Evolutionary conservation across 2,113 vertebrate species (phyloP), one percentile per base, ranked within the genome.

Genomic region (Chascanopsetta lugubris): DNA sequence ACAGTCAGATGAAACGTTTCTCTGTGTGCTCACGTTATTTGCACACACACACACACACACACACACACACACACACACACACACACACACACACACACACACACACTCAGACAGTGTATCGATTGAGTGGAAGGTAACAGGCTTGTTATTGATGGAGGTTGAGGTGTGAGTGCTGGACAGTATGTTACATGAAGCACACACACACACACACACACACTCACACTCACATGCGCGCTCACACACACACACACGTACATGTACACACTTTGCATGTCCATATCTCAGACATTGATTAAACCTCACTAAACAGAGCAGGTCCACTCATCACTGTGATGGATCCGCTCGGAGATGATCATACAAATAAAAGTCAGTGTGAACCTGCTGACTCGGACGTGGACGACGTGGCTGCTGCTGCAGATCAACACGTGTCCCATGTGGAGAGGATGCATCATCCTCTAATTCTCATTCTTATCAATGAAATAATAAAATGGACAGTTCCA

Each of bases 1-100:
- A 65, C 68, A 66, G 47, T 85, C 62, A 69, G 67, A 77, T 83
- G 84, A 88, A 86, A 79, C 66, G 70, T 29, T 71, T 38, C 86
- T 74, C 82, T 88, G 78, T 85, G 56, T 36, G 27, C 11, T n/a
- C n/a, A n/a, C n/a, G n/a, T n/a, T n/a, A n/a, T n/a, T n/a, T n/a
- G n/a, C n/a, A 49, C 46, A 55, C 27, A 21, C 20, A 21, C 21
- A 18, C 24, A 1, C 21, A 3, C 22, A n/a, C 3, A 61, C 20
- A 62, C 68, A 80, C 26, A 69, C 12, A 4, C 18, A 65, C 67
- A 79, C 25, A 68, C 11, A 3, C n/a, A n/a, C n/a, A n/a, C 12
- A 27, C 24, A 8, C 21, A 32, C 25, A 50, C 38, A 49, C 46
- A 55, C 27, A 21, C 20, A 21, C 21, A 18, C 24, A 1, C 21